These are phyloP conservation scores for Sycon ciliatum DNA, from an alignment of 37 sponge, comb jelly and placozoan genomes.

Conservation along the genomic window DNA sequence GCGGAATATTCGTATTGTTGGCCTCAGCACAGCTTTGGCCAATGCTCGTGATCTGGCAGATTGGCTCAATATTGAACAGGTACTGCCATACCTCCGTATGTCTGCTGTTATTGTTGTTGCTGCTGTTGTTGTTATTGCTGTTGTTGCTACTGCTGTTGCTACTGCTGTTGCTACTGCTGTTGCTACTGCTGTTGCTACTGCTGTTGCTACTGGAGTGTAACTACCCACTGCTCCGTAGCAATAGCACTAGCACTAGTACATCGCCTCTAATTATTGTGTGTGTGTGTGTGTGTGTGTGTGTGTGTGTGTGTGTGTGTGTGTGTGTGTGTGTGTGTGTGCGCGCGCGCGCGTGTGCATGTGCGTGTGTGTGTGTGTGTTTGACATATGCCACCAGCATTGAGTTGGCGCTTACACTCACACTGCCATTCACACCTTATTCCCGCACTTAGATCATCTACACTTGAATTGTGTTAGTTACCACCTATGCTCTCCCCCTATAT, in stretches of 20 bases:
- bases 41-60: conserved; percentile 92
- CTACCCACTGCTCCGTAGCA: no score
- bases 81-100: background rate
- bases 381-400: background rate
- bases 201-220: no score
- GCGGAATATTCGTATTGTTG: conserved; percentile 70
- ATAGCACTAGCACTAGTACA: no score
- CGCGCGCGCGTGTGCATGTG: no score
- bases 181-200: no score
- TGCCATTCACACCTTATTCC: background rate
- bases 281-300: conserved; percentile 19
- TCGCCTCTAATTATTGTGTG: background rate
- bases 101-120: background rate
- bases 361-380: no score
- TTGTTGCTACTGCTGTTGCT: background rate
- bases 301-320: background rate
- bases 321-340: conserved; percentile 26
- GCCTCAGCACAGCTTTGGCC: conserved; percentile 91
- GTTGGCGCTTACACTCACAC: background rate
- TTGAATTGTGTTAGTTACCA: no score
- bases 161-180: no score
- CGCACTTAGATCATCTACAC: background rate
- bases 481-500: no score
- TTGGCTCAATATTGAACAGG: conserved; percentile 81
- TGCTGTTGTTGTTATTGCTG: background rate